A percentile compares a stretch with the other conserved stretches of the same genome.
Conservation (phyloP, 1,140 invertebrate genomes). For the Megalopta genalis region DNA sequence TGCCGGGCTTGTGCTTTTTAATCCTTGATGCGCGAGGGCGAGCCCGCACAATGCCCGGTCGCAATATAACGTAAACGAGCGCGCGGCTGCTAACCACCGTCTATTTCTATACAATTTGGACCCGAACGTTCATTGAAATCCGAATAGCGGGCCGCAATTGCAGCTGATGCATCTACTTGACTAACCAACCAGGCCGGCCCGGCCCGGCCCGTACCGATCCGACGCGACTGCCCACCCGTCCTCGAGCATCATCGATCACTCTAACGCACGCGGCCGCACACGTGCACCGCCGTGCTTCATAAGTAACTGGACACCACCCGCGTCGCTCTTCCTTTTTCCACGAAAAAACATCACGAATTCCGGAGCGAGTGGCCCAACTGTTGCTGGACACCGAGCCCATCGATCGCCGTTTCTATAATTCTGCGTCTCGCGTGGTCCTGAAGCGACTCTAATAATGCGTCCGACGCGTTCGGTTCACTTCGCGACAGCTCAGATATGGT, state of each 20-base stretch:
- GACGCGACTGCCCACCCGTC: slow-evolving; percentile 30
- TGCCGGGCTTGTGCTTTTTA: slow-evolving; percentile 18
- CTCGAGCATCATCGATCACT: slow-evolving; percentile 58
- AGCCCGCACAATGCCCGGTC: not conserved
- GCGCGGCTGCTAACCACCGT: slow-evolving; percentile 32
- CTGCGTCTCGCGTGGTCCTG: too few species aligned
- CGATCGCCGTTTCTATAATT: too few species aligned
- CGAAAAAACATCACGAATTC: not conserved
- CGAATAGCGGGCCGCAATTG: slow-evolving; percentile 51
- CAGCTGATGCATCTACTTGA: slow-evolving; percentile 62
- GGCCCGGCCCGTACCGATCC: not conserved
- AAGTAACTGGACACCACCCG: not conserved
- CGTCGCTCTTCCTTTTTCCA: not conserved
- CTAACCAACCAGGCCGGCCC: slow-evolving; percentile 31
- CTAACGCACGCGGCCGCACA: slow-evolving; percentile 19
- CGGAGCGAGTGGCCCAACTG: not conserved
- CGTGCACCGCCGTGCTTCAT: not conserved
- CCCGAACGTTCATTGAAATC: slow-evolving; percentile 53
- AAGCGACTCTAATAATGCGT: too few species aligned
- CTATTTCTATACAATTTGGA: slow-evolving; percentile 43
- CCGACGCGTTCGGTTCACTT: too few species aligned
- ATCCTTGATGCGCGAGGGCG: slow-evolving; percentile 21
- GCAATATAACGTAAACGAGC: slow-evolving; percentile 48
- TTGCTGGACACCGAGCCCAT: not conserved
- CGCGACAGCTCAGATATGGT: too few species aligned